Evolutionary conservation across 2,888 invertebrate genomes (phyloP), one percentile per base, ranked within the genome.

Genomic region (Amblyjoppa proteus): DNA sequence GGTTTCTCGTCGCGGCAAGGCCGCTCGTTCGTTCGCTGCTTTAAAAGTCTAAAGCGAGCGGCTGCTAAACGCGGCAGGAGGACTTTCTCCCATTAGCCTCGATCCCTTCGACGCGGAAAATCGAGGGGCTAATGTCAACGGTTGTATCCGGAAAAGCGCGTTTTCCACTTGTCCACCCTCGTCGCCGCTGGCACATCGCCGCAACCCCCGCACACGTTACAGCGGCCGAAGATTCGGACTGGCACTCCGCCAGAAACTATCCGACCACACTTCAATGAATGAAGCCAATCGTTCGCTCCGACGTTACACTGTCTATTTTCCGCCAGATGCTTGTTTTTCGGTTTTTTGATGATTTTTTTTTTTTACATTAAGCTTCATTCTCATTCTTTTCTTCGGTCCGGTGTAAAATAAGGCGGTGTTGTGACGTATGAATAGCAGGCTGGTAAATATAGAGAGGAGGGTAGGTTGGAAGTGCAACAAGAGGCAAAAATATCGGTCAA

Each of bases 241-340:
- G 84, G 81, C 69, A 49, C 66, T 31, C 2, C 9, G 75, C 84
- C 84, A 84, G 20, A 34, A 73, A 53, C 70, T 41, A 41, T 61
- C 56, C 25, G 41, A 58, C 53, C 51, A 56, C 53, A 61, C 45
- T 20, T 58, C 41, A 28, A 75, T 64, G 64, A 75, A 80, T 66
- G 75, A 51, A 64, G 25, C 80, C 28, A 25, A 69, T 69, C 58
- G 3, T 41, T 13, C 41, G n/a, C 20, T 49, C 0, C 76, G 34
- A 68, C 45, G 69, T 77, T 68, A 2, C 45, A 69, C 45, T 49
- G 31, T 58, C 45, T 73, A 56, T 73, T 73, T 34, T 58, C 4
- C 25, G 2, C n/a, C 25, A 9, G 51, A 11, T 2, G 41, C 41
- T 41, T 41, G 41, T 41, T 41, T 41, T 41, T 11, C 0, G 7